Percentiles rank a stretch among this genome's conserved stretches.
Evolutionary conservation across 2,888 invertebrate species (phyloP).

Genomic region (Baccha elongata): DNA sequence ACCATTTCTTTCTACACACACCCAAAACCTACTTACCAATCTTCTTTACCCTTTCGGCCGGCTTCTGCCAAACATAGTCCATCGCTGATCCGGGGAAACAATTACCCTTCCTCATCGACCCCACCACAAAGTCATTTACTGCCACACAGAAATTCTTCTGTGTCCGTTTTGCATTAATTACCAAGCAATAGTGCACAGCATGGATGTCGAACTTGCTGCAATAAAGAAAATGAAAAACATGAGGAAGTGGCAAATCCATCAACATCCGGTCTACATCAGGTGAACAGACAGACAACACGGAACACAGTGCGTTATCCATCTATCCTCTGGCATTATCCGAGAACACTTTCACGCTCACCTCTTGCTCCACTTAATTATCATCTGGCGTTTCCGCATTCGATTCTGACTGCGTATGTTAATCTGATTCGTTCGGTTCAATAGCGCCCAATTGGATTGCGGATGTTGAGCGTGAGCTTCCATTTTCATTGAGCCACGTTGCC

Average conservation of each 20-base stretch:
- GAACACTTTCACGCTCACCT: slow-evolving; percentile 75
- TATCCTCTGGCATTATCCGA: not conserved
- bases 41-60: slow-evolving; percentile 78
- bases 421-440: slow-evolving; percentile 80
- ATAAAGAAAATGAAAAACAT: not conserved
- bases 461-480: slow-evolving; percentile 80
- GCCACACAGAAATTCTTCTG: slow-evolving; percentile 77
- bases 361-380: slow-evolving; percentile 82
- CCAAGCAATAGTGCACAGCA: slow-evolving; percentile 81
- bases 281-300: not conserved
- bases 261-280: slow-evolving; percentile 15
- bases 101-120: slow-evolving; percentile 53
- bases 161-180: slow-evolving; percentile 77
- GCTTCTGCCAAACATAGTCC: slow-evolving; percentile 78
- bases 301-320: slow-evolving; percentile 1
- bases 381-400: slow-evolving; percentile 81
- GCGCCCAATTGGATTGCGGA: slow-evolving; percentile 80
- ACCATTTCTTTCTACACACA: not conserved
- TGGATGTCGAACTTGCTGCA: slow-evolving; percentile 81
- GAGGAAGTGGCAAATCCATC: slow-evolving; percentile 39
- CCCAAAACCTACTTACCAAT: slow-evolving; percentile 76
- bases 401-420: slow-evolving; percentile 81
- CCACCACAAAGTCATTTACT: slow-evolving; percentile 76
- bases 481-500: slow-evolving; percentile 78
- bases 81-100: slow-evolving; percentile 75